Evolutionary conservation across 2,113 vertebrate genomes (phyloP), one percentile per base, ranked within the genome.

Genomic region (Sterna hirundo): DNA sequence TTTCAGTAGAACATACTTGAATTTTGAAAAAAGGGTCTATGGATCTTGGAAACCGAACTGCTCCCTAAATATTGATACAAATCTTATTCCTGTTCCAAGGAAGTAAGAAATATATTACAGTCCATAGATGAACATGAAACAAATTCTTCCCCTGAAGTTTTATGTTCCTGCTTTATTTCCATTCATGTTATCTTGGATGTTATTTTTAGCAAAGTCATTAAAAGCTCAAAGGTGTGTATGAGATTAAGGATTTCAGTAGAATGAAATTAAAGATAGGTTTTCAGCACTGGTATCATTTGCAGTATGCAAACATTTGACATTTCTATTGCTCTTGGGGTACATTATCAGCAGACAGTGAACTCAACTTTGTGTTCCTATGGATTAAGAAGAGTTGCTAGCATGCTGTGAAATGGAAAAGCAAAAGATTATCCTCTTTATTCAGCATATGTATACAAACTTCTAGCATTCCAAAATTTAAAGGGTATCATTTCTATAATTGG

Each of bases 321-420:
- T 95, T 93, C 62, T 95, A 29, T 88, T 90, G 60, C 44, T 90
- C 46, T 85, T 94, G 74, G 77, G 34, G 66, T 78, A 88, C 26
- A 22, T 94, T 91, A 97, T 94, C 82, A 92, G 79, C 83, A 91
- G 62, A 93, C 17, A 72, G 83, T 85, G 85, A 97, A 95, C 68
- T 69, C 72, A 80, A 88, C 76, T 93, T 88, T 54, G 32, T 29
- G n/a, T 86, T 95, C 29, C 64, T 76, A 70, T 25, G 22, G 83
- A 81, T 93, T 85, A 92, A 94, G 52, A 83, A 70, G 87, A 83
- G 69, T 95, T 95, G 55, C 69, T 76, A 79, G 75, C 34, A 18
- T 49, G 16, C 40, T 74, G 30, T 68, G 66, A 96, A 97, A 82
- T 55, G 26, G 27, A 96, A 93, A 90, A 87, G 76, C 38, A 82